Base-by-base conservation (phyloP, 2,113 vertebrate genomes). In the Ceratotherium simum region DNA sequence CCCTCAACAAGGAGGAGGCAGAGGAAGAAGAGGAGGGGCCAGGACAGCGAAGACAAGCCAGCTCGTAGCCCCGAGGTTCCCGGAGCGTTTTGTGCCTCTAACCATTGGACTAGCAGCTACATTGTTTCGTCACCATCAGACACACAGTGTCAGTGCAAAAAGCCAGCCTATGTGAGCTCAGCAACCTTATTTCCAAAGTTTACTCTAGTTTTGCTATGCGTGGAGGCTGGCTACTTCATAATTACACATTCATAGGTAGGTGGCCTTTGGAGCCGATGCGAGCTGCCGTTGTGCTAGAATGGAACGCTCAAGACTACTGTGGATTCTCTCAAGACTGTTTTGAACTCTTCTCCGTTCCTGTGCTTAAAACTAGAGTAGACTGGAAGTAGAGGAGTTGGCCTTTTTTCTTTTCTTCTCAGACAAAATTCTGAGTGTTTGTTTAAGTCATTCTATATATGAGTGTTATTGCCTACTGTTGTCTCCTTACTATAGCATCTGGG, bases 1-100 rank as follows among this genome's bases (percentile, higher is more conserved):
- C 98, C 81, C 94, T 58, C 31, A 67, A 79, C 0, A 93, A 73
- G 46, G 76, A 82, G 3, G 97, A 98, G 83, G 86, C 62, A 6
- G 85, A 95, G 8, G 46, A 84, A 76, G 98, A 97, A 51, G 95
- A 86, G 5, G 97, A 93, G 3, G 96, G 14, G 17, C 0, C 39
- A 8, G 36, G 4, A 95, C 54, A 51, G 79, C 96, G 42, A 58
- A 46, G 81, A 64, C 75, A 86, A 14, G 27, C n/a, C 39, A 14
- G 21, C 94, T 36, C 64, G 17, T 64, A 96, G 85, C 64, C 89
- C 95, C 80, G 64, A 98, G 39, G 58, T 60, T 89, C 93, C 72
- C 2, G 89, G 39, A 3, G 78, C 31, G 7, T 51, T 90, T 92
- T 93, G 20, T 64, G 78, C 97, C 88, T 96, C 96, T 51, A 95